phyloP scores from a whole-genome alignment of 2,797 vertebrate genomes.

The Florisuga fusca region DNA sequence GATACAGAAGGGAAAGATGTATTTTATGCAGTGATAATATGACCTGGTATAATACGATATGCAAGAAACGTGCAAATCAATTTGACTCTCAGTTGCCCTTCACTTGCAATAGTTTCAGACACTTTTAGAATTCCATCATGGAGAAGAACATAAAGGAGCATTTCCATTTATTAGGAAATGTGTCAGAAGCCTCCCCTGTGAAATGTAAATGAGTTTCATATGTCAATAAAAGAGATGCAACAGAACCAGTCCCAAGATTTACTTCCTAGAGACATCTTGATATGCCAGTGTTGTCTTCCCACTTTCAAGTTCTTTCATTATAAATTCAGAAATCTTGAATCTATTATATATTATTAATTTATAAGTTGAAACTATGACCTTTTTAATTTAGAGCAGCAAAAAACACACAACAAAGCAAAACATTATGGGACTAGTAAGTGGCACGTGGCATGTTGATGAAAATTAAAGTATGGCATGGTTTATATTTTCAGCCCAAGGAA shows the following conservation, averaged over 20 bases:
- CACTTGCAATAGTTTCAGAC: neutral
- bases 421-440: neutral
- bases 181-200: neutral
- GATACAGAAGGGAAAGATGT: neutral
- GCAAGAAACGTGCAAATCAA: neutral
- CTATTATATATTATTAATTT: neutral
- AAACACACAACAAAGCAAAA: neutral
- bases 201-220: neutral
- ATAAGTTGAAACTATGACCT: neutral
- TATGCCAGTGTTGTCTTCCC: neutral
- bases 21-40: neutral
- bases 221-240: neutral
- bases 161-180: neutral
- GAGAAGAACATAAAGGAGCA: constrained; percentile 2
- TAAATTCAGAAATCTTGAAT: neutral
- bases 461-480: neutral
- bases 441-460: neutral
- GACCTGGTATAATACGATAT: neutral
- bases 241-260: neutral
- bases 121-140: neutral
- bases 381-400: neutral
- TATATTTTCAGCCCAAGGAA: neutral
- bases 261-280: neutral
- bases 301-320: neutral
- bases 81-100: too few species aligned